These are phyloP conservation scores for Lampris incognitus DNA, from an alignment of 2,113 vertebrate genomes.

Conservation along the genomic window DNA sequence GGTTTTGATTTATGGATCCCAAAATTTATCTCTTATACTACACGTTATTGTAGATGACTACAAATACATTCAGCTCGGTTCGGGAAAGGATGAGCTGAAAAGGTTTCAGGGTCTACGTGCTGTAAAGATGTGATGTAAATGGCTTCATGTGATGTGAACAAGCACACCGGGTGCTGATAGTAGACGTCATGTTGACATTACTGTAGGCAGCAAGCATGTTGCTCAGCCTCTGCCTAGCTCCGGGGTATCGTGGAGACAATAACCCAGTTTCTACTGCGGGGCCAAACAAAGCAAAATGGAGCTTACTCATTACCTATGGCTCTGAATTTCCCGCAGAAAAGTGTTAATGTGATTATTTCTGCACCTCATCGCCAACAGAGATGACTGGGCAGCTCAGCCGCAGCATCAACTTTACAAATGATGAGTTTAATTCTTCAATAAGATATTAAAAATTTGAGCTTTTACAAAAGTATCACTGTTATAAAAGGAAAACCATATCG, in stretches of 20 bases:
- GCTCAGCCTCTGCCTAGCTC: constrained; percentile 59
- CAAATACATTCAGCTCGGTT: neutral
- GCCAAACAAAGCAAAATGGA: constrained; percentile 27
- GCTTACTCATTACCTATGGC: constrained; percentile 46
- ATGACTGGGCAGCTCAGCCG: neutral
- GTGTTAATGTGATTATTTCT: constrained; percentile 27
- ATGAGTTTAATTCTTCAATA: constrained; percentile 23
- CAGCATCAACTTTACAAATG: constrained; percentile 20
- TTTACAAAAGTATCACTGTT: no score
- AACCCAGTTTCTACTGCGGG: constrained; percentile 73
- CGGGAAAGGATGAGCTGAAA: neutral
- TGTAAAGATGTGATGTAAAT: neutral
- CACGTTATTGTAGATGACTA: neutral
- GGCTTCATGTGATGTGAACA: constrained; percentile 16
- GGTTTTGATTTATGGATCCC: neutral
- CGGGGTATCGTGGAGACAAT: constrained; percentile 66
- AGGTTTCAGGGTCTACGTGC: neutral
- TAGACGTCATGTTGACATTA: constrained; percentile 65
- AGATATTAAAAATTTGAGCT: neutral
- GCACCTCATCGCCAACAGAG: constrained; percentile 22
- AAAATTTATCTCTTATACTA: neutral
- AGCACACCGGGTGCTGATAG: constrained; percentile 17
- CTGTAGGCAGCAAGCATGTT: constrained; percentile 72
- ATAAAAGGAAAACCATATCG: no score
- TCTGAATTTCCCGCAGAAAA: constrained; percentile 15